Percentiles rank a stretch among this genome's conserved stretches.
These are phyloP conservation scores for Brachionus manjavacas DNA, from an alignment of 1,140 invertebrate species.

Conservation along the genomic window DNA sequence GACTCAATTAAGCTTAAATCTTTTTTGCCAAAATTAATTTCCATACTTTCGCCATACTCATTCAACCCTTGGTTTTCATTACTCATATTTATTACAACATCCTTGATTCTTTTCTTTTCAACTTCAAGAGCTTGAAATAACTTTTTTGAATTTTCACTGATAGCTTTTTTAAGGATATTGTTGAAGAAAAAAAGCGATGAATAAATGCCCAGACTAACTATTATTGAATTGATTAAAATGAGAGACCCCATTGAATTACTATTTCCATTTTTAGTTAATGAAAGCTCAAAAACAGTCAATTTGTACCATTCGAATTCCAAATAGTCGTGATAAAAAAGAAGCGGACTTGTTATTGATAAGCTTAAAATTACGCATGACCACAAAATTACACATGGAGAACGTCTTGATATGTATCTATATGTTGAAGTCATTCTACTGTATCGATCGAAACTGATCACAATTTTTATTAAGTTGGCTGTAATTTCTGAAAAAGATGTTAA, in stretches of 20 bases:
- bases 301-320: conserved; percentile 34
- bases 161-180: background rate
- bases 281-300: background rate
- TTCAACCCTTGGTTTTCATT: background rate
- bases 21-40: background rate
- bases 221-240: background rate
- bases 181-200: background rate
- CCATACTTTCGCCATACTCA: background rate
- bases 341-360: background rate
- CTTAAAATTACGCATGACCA: background rate
- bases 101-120: background rate
- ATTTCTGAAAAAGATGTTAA: background rate
- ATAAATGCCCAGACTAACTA: background rate
- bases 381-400: background rate
- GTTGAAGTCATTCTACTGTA: background rate
- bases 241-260: background rate
- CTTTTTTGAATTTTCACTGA: background rate
- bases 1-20: background rate
- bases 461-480: background rate
- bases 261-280: background rate
- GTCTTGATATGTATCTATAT: background rate
- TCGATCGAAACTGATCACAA: background rate
- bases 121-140: background rate
- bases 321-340: conserved; percentile 15
- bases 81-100: background rate